Evolutionary conservation across 2,888 invertebrate genomes (phyloP).

Genomic region (Acrocera orbiculus): DNA sequence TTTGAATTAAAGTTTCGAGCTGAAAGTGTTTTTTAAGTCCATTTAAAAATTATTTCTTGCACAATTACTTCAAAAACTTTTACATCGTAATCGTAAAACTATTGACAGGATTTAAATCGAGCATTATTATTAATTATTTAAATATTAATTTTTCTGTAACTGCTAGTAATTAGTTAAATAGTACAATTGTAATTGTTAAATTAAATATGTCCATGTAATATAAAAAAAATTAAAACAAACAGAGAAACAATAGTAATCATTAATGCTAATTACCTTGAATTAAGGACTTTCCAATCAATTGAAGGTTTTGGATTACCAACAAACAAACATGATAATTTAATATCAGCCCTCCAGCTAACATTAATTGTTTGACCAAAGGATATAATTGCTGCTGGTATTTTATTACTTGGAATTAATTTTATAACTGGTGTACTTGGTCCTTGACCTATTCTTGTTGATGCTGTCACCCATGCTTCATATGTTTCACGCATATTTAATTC

Average conservation of each 20-base stretch:
- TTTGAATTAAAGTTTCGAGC: too few relatives aligned
- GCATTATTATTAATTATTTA: neutral
- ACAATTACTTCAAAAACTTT: too few relatives aligned
- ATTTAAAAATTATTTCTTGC: too few relatives aligned
- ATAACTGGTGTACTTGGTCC: constrained; percentile 40
- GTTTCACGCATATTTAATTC: constrained; percentile 36
- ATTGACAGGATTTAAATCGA: too few relatives aligned
- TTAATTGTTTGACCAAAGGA: constrained; percentile 37
- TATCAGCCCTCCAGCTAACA: constrained; percentile 36
- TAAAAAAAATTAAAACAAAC: too few relatives aligned
- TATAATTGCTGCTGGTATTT: constrained; percentile 37
- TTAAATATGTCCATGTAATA: too few relatives aligned
- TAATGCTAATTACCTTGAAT: constrained; percentile 19
- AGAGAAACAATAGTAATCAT: neutral
- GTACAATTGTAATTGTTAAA: too few relatives aligned
- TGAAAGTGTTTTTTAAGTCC: too few relatives aligned
- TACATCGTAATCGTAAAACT: too few relatives aligned
- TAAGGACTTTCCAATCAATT: constrained; percentile 35
- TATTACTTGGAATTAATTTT: constrained; percentile 32
- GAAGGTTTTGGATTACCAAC: constrained; percentile 36
- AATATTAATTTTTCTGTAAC: too few relatives aligned
- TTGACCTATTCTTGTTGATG: constrained; percentile 42
- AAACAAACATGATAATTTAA: constrained; percentile 35
- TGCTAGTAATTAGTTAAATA: too few relatives aligned
- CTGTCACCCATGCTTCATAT: constrained; percentile 44